Evolutionary conservation across 2,888 invertebrate species (phyloP), one percentile per base, ranked within the genome.

Genomic region (Pollenia labialis): DNA sequence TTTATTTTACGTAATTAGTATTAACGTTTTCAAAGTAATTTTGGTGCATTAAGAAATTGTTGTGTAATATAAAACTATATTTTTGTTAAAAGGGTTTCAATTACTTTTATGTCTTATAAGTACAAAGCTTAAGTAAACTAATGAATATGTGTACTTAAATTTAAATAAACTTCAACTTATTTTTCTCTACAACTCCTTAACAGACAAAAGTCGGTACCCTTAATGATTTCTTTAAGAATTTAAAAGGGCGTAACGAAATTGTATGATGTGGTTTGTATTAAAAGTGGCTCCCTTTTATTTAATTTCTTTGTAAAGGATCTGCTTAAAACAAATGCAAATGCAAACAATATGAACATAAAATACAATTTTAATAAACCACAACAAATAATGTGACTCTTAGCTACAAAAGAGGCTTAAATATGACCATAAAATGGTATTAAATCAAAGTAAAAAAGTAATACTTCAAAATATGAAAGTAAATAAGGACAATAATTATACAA

Each of bases 371-470:
- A 84, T 87, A 81, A 87, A 84, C 87, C 84, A 84, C 87, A 87
- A 81, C 74, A 85, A 84, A 87, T 87, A 84, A 87, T 87, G 84
- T 87, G 87, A 87, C 87, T 87, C 77, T 81, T 60, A 77, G 81
- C 87, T 76, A 84, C 69, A 74, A 71, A 81, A 81, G 81, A 64
- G 84, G 87, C 84, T 87, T 87, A 87, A 32, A 81, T 79, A 80
- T 74, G 72, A 14, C 60, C 84, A 77, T 81, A 74, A 87, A 84
- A 74, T 72, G 77, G 76, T 84, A 84, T 87, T 87, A 84, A 87
- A 87, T 87, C 81, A 87, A 52, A 84, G 62, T 16, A 58, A 54
- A 16, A 74, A 81, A 77, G 54, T 74, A 87, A 84, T 84, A 84
- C 72, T 84, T 84, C 81, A 87, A 74, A 84, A 76, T 84, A 71